These are phyloP conservation scores for Masticophis lateralis DNA, from an alignment of 2,797 vertebrate genomes.

Conservation along the genomic window DNA sequence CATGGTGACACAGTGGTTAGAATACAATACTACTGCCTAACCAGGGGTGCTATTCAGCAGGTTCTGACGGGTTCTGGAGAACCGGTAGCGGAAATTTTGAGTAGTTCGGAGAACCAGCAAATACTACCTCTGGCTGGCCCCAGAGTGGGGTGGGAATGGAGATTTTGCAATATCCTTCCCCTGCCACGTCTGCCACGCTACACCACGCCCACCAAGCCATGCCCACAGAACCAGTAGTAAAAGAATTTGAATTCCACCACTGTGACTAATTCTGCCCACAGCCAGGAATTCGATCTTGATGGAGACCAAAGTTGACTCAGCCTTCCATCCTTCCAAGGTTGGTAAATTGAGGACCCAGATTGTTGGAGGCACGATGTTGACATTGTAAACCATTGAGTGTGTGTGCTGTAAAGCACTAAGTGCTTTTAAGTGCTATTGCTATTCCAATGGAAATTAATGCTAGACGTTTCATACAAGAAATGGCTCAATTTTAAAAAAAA, in stretches of 20 bases:
- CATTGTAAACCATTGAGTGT: not conserved
- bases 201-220: too few species aligned
- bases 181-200: too few species aligned
- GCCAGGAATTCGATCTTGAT: not conserved
- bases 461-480: constrained; percentile 19
- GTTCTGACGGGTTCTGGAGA: too few species aligned
- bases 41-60: too few species aligned
- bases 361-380: not conserved
- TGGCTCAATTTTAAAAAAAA: constrained; percentile 28
- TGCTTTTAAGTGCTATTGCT: not conserved
- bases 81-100: too few species aligned
- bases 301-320: not conserved
- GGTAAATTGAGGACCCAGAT: not conserved
- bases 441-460: not conserved
- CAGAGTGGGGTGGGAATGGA: too few species aligned
- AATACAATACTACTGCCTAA: not conserved
- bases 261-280: not conserved
- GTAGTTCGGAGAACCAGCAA: too few species aligned
- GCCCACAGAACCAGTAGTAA: too few species aligned
- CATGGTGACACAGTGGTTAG: not conserved
- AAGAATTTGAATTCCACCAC: too few species aligned
- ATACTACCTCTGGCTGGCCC: too few species aligned
- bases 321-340: not conserved
- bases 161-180: too few species aligned
- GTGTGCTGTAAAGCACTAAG: not conserved